Evolutionary conservation across 1,140 invertebrate genomes (phyloP), one percentile per base, ranked within the genome.

Genomic region (Papilio polytes): DNA sequence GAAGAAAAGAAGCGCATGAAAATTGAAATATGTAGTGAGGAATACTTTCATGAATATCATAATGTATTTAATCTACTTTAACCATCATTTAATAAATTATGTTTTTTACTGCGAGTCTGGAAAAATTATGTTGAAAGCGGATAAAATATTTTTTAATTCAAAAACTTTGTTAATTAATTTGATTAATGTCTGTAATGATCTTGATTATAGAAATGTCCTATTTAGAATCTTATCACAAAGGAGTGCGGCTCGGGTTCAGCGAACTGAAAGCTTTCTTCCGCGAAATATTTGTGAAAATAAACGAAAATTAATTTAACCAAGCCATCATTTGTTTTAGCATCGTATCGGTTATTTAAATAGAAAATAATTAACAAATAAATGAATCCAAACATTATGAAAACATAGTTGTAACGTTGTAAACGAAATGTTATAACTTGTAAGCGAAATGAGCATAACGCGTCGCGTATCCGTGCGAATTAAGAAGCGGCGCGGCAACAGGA

Each of bases 151-250:
- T 66, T 66, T 66, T 66, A 66, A 26, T 66, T 66, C 12, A 31
- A 26, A 66, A 66, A 66, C 63, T 66, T 66, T 66, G 22, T 13
- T 66, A 66, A 66, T 66, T 66, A 66, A 66, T 66, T 66, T 66
- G 63, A 66, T 66, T 66, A 66, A 66, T 66, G 63, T 66, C 20
- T 26, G 56, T 63, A 22, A 63, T 63, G 10, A 63, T 66, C 22
- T 66, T 66, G 22, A 66, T 66, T 26, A 66, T 31, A 31, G 22
- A 66, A 63, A 63, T 66, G 63, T 66, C 63, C 63, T 66, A 66
- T 66, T 31, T 66, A 66, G 31, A 31, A 31, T 66, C 63, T 26
- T 31, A 15, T 22, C 22, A 26, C 63, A 66, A 66, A 66, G 51
- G 26, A 26, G 20, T 26, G 56, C 22, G 9, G 63, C 22, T 22